These are phyloP conservation scores for Drosophila mettleri DNA, from an alignment of 2,888 invertebrate species.

Conservation along the genomic window DNA sequence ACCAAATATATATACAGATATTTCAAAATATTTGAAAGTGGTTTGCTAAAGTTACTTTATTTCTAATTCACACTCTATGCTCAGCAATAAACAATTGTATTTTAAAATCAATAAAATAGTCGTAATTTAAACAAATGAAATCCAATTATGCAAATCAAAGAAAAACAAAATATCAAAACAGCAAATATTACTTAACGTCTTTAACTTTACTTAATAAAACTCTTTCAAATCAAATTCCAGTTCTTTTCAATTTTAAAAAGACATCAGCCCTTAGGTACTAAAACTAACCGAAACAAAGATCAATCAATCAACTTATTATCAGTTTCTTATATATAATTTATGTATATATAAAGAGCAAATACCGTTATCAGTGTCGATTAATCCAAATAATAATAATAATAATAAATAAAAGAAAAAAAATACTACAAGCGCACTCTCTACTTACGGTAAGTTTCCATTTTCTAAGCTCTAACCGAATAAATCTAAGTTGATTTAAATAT, in stretches of 20 bases:
- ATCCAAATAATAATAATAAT: slow-evolving; percentile 37
- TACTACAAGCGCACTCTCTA: slow-evolving; percentile 69
- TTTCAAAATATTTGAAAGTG: slow-evolving; percentile 28
- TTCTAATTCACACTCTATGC: slow-evolving; percentile 6
- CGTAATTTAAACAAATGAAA: slow-evolving; percentile 36
- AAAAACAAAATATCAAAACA: slow-evolving; percentile 26
- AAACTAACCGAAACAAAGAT: slow-evolving; percentile 44
- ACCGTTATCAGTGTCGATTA: slow-evolving; percentile 17
- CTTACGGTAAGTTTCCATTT: slow-evolving; percentile 72
- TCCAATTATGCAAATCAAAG: slow-evolving; percentile 44
- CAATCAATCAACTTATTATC: slow-evolving; percentile 41
- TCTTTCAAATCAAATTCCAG: slow-evolving; percentile 80
- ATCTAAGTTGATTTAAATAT: slow-evolving; percentile 50
- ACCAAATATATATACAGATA: background rate
- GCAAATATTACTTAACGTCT: slow-evolving; percentile 61
- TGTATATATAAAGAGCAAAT: slow-evolving; percentile 17
- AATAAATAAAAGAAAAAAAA: slow-evolving; percentile 28
- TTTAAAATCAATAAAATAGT: slow-evolving; percentile 39
- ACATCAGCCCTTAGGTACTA: slow-evolving; percentile 16
- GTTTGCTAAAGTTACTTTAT: slow-evolving; percentile 55
- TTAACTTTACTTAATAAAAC: slow-evolving; percentile 78
- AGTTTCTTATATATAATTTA: slow-evolving; percentile 31
- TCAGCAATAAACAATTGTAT: slow-evolving; percentile 37
- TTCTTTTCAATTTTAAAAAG: slow-evolving; percentile 65
- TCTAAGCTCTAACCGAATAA: slow-evolving; percentile 71